Conservation (phyloP, 1,140 invertebrate genomes). For the Asbolus verrucosus region DNA sequence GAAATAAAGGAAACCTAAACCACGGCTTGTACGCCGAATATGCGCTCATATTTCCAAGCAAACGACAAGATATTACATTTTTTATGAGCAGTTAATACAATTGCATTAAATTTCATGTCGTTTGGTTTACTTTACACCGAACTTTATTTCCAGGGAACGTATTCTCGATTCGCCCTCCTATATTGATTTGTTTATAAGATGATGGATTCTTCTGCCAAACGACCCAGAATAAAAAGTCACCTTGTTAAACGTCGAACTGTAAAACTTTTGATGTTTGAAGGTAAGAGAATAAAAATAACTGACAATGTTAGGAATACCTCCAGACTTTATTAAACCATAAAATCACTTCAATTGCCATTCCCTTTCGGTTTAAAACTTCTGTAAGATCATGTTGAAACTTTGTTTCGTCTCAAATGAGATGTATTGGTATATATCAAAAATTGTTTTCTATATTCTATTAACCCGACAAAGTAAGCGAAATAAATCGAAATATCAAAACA, state of each 20-base stretch:
- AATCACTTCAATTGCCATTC: background rate
- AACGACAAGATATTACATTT: slow-evolving; percentile 27
- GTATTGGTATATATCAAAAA: too few relatives aligned
- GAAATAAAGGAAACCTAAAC: slow-evolving; percentile 41
- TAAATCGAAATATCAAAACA: too few relatives aligned
- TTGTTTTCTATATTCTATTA: too few relatives aligned
- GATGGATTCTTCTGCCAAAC: slow-evolving; percentile 4
- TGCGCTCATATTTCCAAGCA: slow-evolving; percentile 33
- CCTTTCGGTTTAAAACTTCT: too few relatives aligned
- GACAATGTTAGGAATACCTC: too few relatives aligned
- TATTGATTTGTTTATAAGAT: slow-evolving; percentile 13
- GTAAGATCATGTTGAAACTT: too few relatives aligned
- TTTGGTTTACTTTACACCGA: background rate
- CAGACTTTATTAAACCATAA: too few relatives aligned
- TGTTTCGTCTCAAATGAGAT: too few relatives aligned
- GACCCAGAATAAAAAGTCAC: slow-evolving; percentile 5
- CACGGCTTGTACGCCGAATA: slow-evolving; percentile 36
- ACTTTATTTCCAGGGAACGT: background rate
- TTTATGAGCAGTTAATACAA: slow-evolving; percentile 32
- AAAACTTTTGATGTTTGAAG: background rate
- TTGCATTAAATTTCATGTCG: slow-evolving; percentile 15
- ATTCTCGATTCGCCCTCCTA: slow-evolving; percentile 1
- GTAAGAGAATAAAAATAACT: too few relatives aligned
- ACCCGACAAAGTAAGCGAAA: background rate
- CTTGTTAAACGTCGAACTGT: background rate